Percentiles rank a stretch among this genome's conserved stretches.
These are phyloP conservation scores for Poecilia velifera DNA, from an alignment of 2,797 vertebrate genomes.

Conservation along the genomic window DNA sequence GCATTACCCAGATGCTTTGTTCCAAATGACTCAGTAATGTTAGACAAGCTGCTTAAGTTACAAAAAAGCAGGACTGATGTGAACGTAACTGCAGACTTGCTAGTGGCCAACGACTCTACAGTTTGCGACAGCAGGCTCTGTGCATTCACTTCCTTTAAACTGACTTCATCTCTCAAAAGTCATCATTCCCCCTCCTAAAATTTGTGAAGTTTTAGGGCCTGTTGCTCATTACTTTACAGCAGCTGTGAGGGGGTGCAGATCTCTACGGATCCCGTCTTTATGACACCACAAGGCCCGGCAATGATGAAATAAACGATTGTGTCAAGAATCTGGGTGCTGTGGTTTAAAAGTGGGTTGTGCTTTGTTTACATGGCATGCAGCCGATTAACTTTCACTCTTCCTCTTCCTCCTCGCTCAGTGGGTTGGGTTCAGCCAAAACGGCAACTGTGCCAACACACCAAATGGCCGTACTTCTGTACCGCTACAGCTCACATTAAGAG, in stretches of 20 bases:
- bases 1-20: not conserved
- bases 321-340: conserved; percentile 17
- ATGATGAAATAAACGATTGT: not conserved
- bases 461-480: conserved; percentile 9
- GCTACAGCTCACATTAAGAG: conserved; percentile 22
- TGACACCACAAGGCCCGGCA: conserved; percentile 15
- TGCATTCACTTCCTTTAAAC: not conserved
- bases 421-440: conserved; percentile 14
- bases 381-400: conserved; percentile 13
- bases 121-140: not conserved
- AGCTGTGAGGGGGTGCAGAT: conserved; percentile 7
- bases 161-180: not conserved
- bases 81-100: not conserved
- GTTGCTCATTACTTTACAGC: not conserved
- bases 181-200: not conserved
- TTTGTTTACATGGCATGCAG: conserved; percentile 7
- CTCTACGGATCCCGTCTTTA: conserved; percentile 32
- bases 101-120: not conserved
- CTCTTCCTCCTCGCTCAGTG: not conserved
- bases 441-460: conserved; percentile 30
- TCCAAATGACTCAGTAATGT: not conserved
- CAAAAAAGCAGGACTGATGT: not conserved
- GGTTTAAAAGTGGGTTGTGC: not conserved
- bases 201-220: not conserved
- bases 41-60: not conserved